A percentile compares a stretch with the other conserved stretches of the same genome.
Evolutionary conservation across 2,888 invertebrate species (phyloP).

Genomic region (Andrena marginata): DNA sequence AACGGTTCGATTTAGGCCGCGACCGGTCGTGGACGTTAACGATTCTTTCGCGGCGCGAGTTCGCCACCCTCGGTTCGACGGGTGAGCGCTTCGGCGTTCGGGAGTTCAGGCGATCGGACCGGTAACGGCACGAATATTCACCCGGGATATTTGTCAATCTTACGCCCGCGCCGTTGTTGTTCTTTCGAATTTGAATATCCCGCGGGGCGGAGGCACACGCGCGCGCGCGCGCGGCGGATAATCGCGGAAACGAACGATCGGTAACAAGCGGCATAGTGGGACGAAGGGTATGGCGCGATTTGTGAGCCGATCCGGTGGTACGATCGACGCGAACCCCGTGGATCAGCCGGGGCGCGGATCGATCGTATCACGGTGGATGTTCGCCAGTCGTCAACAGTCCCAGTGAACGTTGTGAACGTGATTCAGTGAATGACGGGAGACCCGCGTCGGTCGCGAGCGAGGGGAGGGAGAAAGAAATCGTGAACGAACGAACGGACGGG

Average conservation of each 20-base stretch:
- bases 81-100: not conserved
- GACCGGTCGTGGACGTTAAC: not conserved
- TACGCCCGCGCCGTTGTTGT: conserved; percentile 26
- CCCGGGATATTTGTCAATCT: conserved; percentile 38
- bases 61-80: not conserved
- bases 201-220: not conserved
- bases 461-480: conserved; percentile 57
- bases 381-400: not conserved
- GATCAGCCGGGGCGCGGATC: too few species aligned
- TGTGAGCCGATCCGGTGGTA: conserved; percentile 50
- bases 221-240: conserved; percentile 23
- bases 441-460: conserved; percentile 56
- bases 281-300: conserved; percentile 48
- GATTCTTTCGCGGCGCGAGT: not conserved
- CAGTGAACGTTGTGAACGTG: not conserved
- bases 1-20: conserved; percentile 6
- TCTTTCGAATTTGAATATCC: conserved; percentile 55
- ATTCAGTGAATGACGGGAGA: not conserved
- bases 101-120: not conserved
- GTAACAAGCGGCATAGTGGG: conserved; percentile 68
- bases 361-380: not conserved
- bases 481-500: conserved; percentile 60
- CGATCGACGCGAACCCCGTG: conserved; percentile 36
- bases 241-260: conserved; percentile 50
- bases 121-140: conserved; percentile 17